phyloP scores from a whole-genome alignment of 2,113 vertebrate species.

The Takifugu bimaculatus region DNA sequence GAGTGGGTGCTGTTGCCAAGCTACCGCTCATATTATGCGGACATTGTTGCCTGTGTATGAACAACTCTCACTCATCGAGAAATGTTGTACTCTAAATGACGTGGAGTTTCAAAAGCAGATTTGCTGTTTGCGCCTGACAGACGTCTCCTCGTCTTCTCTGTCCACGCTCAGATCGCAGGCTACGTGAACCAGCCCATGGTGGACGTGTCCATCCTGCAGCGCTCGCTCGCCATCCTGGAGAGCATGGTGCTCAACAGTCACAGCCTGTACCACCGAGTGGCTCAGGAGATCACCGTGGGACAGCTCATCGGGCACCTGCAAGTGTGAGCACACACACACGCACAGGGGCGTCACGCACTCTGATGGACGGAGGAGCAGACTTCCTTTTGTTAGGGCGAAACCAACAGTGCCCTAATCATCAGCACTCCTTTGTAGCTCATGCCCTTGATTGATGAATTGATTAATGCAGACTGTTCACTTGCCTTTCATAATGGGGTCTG shows the following conservation, averaged over 20 bases:
- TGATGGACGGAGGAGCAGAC: slow-evolving; percentile 25
- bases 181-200: slow-evolving; percentile 96
- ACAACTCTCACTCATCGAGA: slow-evolving; percentile 6
- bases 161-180: slow-evolving; percentile 82
- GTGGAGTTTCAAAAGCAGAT: background rate
- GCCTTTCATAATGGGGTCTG: too few relatives aligned
- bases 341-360: slow-evolving; percentile 66
- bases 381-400: background rate
- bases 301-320: slow-evolving; percentile 98
- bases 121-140: background rate
- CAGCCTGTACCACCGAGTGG: slow-evolving; percentile 93
- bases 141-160: too few relatives aligned
- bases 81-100: slow-evolving; percentile 5
- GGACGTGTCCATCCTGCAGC: slow-evolving; percentile 95
- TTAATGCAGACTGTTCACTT: too few relatives aligned
- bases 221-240: slow-evolving; percentile 95
- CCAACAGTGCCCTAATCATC: background rate
- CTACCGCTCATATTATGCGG: slow-evolving; percentile 42
- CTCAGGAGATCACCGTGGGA: slow-evolving; percentile 95
- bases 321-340: slow-evolving; percentile 90
- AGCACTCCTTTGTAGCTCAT: too few relatives aligned
- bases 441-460: too few relatives aligned
- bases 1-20: slow-evolving; percentile 62
- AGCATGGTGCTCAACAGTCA: slow-evolving; percentile 99
- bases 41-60: slow-evolving; percentile 25